Evolutionary conservation across 2,113 vertebrate genomes (phyloP).

Genomic region (Lonchura striata): DNA sequence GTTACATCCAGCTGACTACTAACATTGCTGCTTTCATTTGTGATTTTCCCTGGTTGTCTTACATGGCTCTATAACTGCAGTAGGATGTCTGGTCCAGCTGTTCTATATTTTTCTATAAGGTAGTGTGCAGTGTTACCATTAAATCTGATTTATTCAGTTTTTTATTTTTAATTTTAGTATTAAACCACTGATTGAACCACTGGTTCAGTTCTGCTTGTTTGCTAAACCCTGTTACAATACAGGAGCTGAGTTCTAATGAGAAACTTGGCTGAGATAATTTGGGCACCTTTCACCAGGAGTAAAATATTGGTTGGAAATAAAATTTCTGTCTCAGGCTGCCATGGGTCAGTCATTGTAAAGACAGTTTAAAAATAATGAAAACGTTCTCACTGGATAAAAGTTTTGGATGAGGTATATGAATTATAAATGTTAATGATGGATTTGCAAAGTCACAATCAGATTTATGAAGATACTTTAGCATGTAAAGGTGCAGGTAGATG

Average conservation of each 20-base stretch:
- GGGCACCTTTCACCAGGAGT: neutral
- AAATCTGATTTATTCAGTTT: neutral
- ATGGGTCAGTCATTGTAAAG: neutral
- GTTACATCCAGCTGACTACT: neutral
- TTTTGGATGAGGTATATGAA: neutral
- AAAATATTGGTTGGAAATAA: neutral
- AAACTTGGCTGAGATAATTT: neutral
- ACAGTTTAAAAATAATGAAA: neutral
- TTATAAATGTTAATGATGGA: neutral
- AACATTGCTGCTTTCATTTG: neutral
- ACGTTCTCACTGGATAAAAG: neutral
- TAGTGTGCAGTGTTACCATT: neutral
- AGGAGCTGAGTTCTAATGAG: neutral
- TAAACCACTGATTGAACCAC: neutral
- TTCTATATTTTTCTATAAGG: neutral
- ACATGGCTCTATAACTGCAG: neutral
- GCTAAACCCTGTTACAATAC: neutral
- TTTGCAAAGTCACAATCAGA: neutral
- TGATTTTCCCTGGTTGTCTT: neutral
- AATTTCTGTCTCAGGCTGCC: neutral
- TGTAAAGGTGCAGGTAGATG: neutral
- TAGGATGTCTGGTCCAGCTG: neutral
- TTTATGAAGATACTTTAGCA: neutral
- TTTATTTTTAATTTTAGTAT: neutral
- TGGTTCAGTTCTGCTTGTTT: neutral